These are phyloP conservation scores for Dolomedes plantarius DNA, from an alignment of 2,888 invertebrate species.

Conservation along the genomic window DNA sequence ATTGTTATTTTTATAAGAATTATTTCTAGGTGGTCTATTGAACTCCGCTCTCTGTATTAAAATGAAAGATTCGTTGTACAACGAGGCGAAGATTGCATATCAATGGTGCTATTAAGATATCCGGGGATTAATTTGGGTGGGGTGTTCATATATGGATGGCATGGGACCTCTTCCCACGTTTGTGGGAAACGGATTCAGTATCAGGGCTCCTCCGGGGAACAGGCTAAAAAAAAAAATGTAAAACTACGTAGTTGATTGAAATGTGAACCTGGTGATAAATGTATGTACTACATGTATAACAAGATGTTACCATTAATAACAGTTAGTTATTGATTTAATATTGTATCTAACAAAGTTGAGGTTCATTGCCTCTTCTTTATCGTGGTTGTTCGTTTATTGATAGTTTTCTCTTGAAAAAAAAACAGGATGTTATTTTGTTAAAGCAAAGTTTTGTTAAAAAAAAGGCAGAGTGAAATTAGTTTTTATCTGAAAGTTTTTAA, in stretches of 20 bases:
- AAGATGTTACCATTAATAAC: too few relatives aligned
- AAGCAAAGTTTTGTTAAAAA: too few relatives aligned
- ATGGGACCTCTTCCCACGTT: not conserved
- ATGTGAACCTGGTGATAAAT: not conserved
- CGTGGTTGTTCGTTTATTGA: too few relatives aligned
- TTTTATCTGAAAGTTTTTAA: too few relatives aligned
- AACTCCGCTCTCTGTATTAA: not conserved
- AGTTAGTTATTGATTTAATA: too few relatives aligned
- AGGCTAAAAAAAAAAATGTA: not conserved
- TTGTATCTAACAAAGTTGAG: too few relatives aligned
- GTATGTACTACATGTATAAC: too few relatives aligned
- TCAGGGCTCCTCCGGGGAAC: not conserved
- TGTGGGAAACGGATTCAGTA: not conserved
- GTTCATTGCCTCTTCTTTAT: too few relatives aligned
- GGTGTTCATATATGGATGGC: not conserved
- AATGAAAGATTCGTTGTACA: not conserved
- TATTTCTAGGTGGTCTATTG: not conserved
- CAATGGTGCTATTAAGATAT: constrained; percentile 1
- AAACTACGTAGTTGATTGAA: not conserved
- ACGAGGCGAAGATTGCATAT: not conserved
- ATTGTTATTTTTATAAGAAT: too few relatives aligned
- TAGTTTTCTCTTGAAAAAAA: too few relatives aligned
- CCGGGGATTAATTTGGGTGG: constrained; percentile 5
- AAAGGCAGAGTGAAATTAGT: too few relatives aligned
- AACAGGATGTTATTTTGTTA: too few relatives aligned